Evolutionary conservation across 2,113 vertebrate genomes (phyloP), one percentile per base, ranked within the genome.

Genomic region (Chloebia gouldiae): DNA sequence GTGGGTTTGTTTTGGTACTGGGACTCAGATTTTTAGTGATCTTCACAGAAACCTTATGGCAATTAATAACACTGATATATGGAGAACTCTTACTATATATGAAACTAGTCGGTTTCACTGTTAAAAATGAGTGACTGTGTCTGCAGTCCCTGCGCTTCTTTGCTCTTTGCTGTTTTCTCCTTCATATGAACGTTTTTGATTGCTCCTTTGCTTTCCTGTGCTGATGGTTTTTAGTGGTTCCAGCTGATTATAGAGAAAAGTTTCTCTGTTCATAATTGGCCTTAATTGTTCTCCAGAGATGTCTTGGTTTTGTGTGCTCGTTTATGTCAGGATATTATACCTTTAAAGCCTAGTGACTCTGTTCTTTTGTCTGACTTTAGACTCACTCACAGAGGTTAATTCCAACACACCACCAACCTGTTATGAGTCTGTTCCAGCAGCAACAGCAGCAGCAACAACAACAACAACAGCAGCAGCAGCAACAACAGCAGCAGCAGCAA

Each of bases 381-480:
- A 98, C 98, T 91, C 98, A 97, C 76, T 98, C 98, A 80, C 98
- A 98, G 65, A 98, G 98, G 85, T 97, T 99, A 96, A 98, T 98
- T 86, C 97, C 97, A 94, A 97, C 97, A 27, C 97, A 97, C 37
- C 98, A 96, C 40, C 98, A 98, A 95, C 92, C 98, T 88, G 98
- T 98, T 93, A 95, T 99, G 97, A 98, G 98, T 90, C 98, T 98
- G 77, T 99, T 99, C 96, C 98, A 98, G 87, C 99, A 99, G 31
- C 95, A 96, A 15, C 91, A 95, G 11, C 92, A 93, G 24, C 98
- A 96, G 0, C 98, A 98, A 2, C 95, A 96, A 13, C 99, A 96
- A 0, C 99, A 98, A 0, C 95, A 95, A 0, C 96, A 96, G 0
- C 95, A 95, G 7, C 98, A 98, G 6, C 98, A 98, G 10, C 98